Evolutionary conservation across 2,113 vertebrate genomes (phyloP).

Genomic region (Parus major): DNA sequence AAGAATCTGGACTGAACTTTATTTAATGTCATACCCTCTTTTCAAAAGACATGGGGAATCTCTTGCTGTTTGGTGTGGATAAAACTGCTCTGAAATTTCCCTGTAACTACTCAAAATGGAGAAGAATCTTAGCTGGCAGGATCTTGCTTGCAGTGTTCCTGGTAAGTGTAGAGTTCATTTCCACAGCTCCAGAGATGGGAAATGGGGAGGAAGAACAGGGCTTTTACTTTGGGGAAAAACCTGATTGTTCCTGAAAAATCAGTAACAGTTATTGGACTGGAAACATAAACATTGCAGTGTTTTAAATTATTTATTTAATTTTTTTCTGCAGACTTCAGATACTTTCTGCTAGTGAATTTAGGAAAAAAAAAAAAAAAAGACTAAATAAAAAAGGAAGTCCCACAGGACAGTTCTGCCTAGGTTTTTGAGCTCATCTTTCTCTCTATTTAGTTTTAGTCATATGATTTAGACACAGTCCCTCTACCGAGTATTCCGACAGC

Average conservation of each 20-base stretch:
- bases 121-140: neutral
- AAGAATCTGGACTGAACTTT: neutral
- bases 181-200: neutral
- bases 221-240: neutral
- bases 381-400: neutral
- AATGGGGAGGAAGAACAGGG: neutral
- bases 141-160: neutral
- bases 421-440: neutral
- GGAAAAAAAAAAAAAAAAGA: rapidly evolving
- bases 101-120: neutral
- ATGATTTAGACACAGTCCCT: neutral
- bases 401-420: neutral
- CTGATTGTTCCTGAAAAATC: neutral
- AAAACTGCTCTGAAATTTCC: neutral
- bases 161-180: neutral
- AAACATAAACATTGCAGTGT: neutral
- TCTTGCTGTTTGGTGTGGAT: neutral
- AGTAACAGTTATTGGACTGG: neutral
- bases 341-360: neutral
- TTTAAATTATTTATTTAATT: neutral
- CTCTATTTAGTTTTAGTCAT: neutral
- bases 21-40: neutral
- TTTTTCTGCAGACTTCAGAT: neutral
- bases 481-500: neutral
- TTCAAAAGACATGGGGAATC: neutral